A percentile compares a stretch with the other conserved stretches of the same genome.
Evolutionary conservation across 1,140 invertebrate genomes (phyloP).

Genomic region (Venustaconcha ellipsiformis): DNA sequence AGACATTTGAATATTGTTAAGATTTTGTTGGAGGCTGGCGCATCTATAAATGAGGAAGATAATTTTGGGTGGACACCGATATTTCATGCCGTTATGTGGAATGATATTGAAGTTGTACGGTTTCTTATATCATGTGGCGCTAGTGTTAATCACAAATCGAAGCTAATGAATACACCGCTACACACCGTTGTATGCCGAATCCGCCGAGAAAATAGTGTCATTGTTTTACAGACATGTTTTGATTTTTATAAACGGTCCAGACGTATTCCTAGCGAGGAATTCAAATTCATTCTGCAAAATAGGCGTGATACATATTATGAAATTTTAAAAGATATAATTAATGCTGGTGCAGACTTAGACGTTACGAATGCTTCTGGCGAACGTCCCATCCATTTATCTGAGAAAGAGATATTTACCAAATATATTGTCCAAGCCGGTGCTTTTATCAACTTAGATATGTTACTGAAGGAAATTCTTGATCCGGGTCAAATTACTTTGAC

Average conservation of each 20-base stretch:
- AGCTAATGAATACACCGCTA: slow-evolving; percentile 26
- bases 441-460: slow-evolving; percentile 6
- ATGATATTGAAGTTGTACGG: slow-evolving; percentile 16
- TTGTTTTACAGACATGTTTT: slow-evolving; percentile 21
- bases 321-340: slow-evolving; percentile 26
- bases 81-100: slow-evolving; percentile 33
- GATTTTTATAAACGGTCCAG: slow-evolving; percentile 31
- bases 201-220: slow-evolving; percentile 13
- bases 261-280: slow-evolving; percentile 28
- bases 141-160: slow-evolving; percentile 20
- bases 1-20: slow-evolving; percentile 29
- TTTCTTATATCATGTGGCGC: slow-evolving; percentile 30
- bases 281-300: slow-evolving; percentile 18
- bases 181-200: slow-evolving; percentile 20
- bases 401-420: neutral
- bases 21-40: slow-evolving; percentile 17
- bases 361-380: neutral
- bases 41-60: slow-evolving; percentile 28
- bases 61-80: slow-evolving; percentile 40
- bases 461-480: slow-evolving; percentile 1
- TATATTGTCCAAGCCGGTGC: slow-evolving; percentile 20
- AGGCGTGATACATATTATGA: slow-evolving; percentile 4
- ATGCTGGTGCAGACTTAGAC: slow-evolving; percentile 28
- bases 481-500: neutral
- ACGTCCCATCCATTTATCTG: neutral